Evolutionary conservation across 2,797 vertebrate species (phyloP), one percentile per base, ranked within the genome.

Genomic region (Decapterus maruadsi): DNA sequence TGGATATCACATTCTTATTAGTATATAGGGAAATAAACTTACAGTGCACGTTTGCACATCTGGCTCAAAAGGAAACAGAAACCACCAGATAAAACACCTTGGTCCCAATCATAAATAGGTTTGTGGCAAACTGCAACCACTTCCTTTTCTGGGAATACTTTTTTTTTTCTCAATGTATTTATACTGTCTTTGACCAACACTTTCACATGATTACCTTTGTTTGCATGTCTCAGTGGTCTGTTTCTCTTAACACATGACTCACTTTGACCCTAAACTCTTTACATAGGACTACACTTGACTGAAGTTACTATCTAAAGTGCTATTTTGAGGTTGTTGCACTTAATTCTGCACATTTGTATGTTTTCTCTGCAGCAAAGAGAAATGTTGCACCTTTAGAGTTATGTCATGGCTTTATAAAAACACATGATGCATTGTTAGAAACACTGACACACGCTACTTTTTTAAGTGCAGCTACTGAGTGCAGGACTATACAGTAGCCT

Each of bases 211-310:
- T 17, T 1, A 22, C 55, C 62, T 74, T 55, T 81, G 71, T 89
- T 89, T 89, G 77, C 50, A 80, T 88, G 83, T 84, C 72, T 69
- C 75, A 43, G 55, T 0, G 0, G 48, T 46, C 14, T 17, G 71
- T 26, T 43, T 79, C 22, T 43, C 22, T 43, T 10, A 20, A 72
- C 67, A 59, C 60, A 57, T 7, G 50, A 68, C 20, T 70, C 5
- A 8, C 58, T 82, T 34, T 60, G 61, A 36, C 45, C 54, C 26
- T 9, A 43, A 46, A 38, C 22, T 16, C 40, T 82, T 43, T n/a
- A 14, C 50, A 36, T 26, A 26, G 26, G 26, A 1, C 26, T 1
- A 53, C 26, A 42, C 65, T 66, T 59, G 26, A 54, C 55, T 38
- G 31, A 5, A 14, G 43, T 10, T 17, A 11, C n/a, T 31, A 31